Evolutionary conservation across 2,888 invertebrate genomes (phyloP), one percentile per base, ranked within the genome.

Genomic region (Serrognathus titanus): DNA sequence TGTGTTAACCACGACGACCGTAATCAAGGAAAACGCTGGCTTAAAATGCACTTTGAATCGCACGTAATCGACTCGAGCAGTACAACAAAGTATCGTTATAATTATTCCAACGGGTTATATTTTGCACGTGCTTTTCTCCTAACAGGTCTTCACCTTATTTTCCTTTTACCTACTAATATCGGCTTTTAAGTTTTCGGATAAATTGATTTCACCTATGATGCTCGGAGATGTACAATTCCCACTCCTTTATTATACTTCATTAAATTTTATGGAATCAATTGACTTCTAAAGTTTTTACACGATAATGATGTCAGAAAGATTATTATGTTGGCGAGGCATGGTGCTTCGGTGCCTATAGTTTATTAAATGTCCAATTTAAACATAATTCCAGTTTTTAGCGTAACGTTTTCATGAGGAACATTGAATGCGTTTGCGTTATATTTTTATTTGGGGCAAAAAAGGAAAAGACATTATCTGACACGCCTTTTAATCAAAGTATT

Each of bases 1-100:
- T 65, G 63, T 65, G 65, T 63, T 65, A 65, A 65, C 62, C 59
- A 59, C 57, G 60, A 49, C 50, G 53, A 58, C 60, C 41, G 55
- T 60, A 63, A 64, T 64, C 60, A 63, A 60, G 61, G 58, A 57
- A 60, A 59, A 59, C 55, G 48, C 43, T 46, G 48, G 24, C 51
- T 50, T 56, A 61, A 60, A n/a, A 57, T 54, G 56, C 56, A 60
- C 56, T 53, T 48, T 55, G 48, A 51, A 45, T 57, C 43, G 51
- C 51, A 36, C 51, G 60, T 55, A 60, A 61, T 59, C 57, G 57
- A 49, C n/a, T 37, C 52, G 59, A 61, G 59, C 57, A 57, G 51
- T 35, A 16, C 51, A 51, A 40, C 41, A 51, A 31, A 31, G 35
- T 24, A 11, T 35, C 39, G 51, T 43, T 41, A 51, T 51, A 43